Conservation (phyloP, 2,888 invertebrate species). For the Ochropleura leucogaster region DNA sequence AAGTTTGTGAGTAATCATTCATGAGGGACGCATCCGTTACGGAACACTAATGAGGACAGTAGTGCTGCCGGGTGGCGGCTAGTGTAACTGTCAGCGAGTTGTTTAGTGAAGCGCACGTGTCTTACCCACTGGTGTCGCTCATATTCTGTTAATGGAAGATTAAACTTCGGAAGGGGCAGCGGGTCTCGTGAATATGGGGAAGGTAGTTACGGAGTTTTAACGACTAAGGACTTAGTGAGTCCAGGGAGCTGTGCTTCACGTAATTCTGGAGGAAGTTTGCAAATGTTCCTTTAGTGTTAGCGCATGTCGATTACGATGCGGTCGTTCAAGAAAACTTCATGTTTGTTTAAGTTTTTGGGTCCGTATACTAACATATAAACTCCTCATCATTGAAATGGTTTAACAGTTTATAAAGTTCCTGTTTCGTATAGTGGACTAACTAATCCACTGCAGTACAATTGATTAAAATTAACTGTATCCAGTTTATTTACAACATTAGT, state of each 20-base stretch:
- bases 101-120: slow-evolving; percentile 51
- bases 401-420: not conserved
- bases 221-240: slow-evolving; percentile 76
- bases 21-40: slow-evolving; percentile 60
- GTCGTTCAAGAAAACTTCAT: slow-evolving; percentile 30
- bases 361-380: not conserved
- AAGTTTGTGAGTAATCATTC: slow-evolving; percentile 62
- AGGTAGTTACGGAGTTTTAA: slow-evolving; percentile 80
- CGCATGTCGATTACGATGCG: slow-evolving; percentile 47
- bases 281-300: slow-evolving; percentile 70
- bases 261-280: slow-evolving; percentile 71
- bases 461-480: not conserved
- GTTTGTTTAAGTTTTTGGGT: slow-evolving; percentile 38
- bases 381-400: not conserved
- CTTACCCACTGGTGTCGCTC: slow-evolving; percentile 45
- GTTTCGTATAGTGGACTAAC: not conserved
- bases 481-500: no score
- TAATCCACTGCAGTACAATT: not conserved
- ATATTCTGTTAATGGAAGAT: slow-evolving; percentile 73
- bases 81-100: slow-evolving; percentile 39
- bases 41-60: slow-evolving; percentile 42
- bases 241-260: slow-evolving; percentile 66
- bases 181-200: slow-evolving; percentile 75
- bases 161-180: slow-evolving; percentile 71
- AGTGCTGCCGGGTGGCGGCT: slow-evolving; percentile 15